Conservation (phyloP, 2,888 invertebrate species). For the Mellilla xanthometata region DNA sequence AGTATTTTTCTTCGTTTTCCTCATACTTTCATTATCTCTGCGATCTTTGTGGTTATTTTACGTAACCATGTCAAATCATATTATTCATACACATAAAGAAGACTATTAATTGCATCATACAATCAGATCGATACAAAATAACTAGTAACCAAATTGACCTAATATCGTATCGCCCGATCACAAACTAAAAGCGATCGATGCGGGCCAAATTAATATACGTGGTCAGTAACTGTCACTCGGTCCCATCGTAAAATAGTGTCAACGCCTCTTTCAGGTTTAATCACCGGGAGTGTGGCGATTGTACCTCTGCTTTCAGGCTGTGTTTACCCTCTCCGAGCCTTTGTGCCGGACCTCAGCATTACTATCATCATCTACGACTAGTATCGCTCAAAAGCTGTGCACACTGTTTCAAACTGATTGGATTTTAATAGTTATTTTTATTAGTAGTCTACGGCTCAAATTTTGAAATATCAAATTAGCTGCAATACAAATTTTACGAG, state of each 20-base stretch:
- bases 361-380: slow-evolving; percentile 69
- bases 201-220: slow-evolving; percentile 59
- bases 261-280: slow-evolving; percentile 76
- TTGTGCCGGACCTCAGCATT: slow-evolving; percentile 69
- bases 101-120: too few species aligned
- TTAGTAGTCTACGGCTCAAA: too few species aligned
- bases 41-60: too few species aligned
- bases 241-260: slow-evolving; percentile 75
- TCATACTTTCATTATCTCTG: too few species aligned
- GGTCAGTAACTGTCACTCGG: slow-evolving; percentile 43
- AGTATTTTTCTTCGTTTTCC: too few species aligned
- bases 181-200: slow-evolving; percentile 37
- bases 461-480: too few species aligned
- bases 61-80: too few species aligned
- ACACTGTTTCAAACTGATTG: slow-evolving; percentile 21
- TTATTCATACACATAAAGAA: too few species aligned
- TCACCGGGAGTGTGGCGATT: slow-evolving; percentile 78
- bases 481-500: too few species aligned
- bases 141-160: neutral
- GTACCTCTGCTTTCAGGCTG: slow-evolving; percentile 60
- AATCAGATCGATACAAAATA: too few species aligned
- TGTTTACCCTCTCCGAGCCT: slow-evolving; percentile 75
- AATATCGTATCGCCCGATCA: slow-evolving; percentile 1
- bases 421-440: slow-evolving; percentile 4
- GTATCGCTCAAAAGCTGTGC: slow-evolving; percentile 22